phyloP scores from a whole-genome alignment of 2,888 invertebrate genomes.

The Holacanthella duospinosa region DNA sequence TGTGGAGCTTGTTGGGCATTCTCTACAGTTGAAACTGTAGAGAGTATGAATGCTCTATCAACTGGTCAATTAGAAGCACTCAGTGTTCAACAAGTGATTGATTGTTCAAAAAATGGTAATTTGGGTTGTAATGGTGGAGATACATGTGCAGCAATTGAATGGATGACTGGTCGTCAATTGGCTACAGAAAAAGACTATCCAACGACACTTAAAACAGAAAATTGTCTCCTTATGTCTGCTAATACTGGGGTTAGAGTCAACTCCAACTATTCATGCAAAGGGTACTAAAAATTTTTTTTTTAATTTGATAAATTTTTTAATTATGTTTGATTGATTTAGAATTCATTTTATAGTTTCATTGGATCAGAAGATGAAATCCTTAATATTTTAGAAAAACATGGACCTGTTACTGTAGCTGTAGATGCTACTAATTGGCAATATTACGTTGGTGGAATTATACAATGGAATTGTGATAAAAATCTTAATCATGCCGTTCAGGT shows the following conservation, averaged over 20 bases:
- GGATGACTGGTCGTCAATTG: slow-evolving; percentile 47
- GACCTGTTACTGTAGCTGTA: slow-evolving; percentile 68
- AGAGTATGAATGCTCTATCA: slow-evolving; percentile 63
- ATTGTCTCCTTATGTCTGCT: slow-evolving; percentile 19
- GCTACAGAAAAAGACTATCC: slow-evolving; percentile 32
- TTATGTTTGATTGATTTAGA: slow-evolving; percentile 10
- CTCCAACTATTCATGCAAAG: slow-evolving; percentile 53
- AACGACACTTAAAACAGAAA: slow-evolving; percentile 29
- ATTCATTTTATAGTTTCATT: slow-evolving; percentile 48
- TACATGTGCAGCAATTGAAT: slow-evolving; percentile 63
- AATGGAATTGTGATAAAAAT: slow-evolving; percentile 60
- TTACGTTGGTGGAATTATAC: slow-evolving; percentile 72
- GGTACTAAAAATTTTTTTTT: slow-evolving; percentile 55
- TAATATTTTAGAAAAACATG: slow-evolving; percentile 53
- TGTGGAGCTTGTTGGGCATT: slow-evolving; percentile 86
- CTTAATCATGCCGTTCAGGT: slow-evolving; percentile 65
- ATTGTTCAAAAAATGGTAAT: slow-evolving; percentile 63
- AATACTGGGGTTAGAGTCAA: slow-evolving; percentile 46
- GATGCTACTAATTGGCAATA: slow-evolving; percentile 78
- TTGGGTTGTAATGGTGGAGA: slow-evolving; percentile 71
- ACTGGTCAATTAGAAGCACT: slow-evolving; percentile 51
- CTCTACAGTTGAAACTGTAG: slow-evolving; percentile 61
- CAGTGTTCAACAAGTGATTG: slow-evolving; percentile 68
- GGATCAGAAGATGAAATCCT: slow-evolving; percentile 55
- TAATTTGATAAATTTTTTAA: slow-evolving; percentile 4